Base-by-base conservation (phyloP, 2,113 vertebrate species). In the Merops nubicus region DNA sequence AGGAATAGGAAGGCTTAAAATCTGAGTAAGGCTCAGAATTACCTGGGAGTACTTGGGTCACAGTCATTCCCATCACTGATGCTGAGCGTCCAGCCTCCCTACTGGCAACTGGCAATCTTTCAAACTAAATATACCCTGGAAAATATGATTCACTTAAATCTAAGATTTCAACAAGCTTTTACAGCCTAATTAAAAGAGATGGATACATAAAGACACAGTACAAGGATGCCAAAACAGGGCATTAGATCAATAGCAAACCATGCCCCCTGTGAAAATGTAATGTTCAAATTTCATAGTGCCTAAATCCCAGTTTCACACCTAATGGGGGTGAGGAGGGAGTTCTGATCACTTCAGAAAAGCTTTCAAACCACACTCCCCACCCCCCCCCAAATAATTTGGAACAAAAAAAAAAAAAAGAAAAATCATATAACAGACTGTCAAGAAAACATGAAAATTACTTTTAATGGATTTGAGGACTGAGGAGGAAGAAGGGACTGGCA, bases 271-370 rank as follows among this genome's bases (percentile, higher is more conserved):
- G 67, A 59, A 92, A 79, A 79, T 21, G 48, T 2, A 36, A 12
- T 5, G 6, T 29, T 83, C 38, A 50, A 1, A 68, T 9, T 50
- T 78, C 22, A 50, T 1, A 7, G 17, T 54, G 33, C 47, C 21
- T 57, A 23, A 78, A 60, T 85, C 45, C 14, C 22, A 88, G 45
- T 22, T 13, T 50, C 33, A 15, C 5, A 2, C 5, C 19, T 42
- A 11, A 0, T 47, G 36, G 9, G 5, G 0, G 0, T 14, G 34
- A 59, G 38, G 18, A 82, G 8, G 28, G 43, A 63, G 25, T 15
- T 75, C 22, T 68, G 34, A 33, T 84, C 2, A 13, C 18, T 85
- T 68, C 53, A 63, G 36, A 45, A 80, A 90, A 59, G 7, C 15
- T 85, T 63, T 21, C 13, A 54, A 59, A 42, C 21, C 25, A n/a